phyloP scores from a whole-genome alignment of 92 coral and sea anemone species.

The Umimayanthus chanpuru region DNA sequence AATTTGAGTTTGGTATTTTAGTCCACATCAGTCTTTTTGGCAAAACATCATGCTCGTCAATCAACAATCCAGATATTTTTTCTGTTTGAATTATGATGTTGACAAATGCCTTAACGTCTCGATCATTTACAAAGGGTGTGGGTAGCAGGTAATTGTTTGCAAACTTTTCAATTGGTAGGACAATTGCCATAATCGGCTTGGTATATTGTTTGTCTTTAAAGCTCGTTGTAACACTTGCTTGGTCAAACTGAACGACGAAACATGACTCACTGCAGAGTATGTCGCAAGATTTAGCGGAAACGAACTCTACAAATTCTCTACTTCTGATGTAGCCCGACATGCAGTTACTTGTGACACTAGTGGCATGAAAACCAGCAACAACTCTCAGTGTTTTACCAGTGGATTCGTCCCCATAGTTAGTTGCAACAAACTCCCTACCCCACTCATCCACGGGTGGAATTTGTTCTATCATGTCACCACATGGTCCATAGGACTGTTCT shows the following conservation, averaged over 20 bases:
- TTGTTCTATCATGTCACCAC: constrained; percentile 83
- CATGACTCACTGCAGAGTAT: constrained; percentile 71
- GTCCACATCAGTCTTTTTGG: constrained; percentile 2
- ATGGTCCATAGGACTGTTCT: constrained; percentile 25
- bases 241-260: constrained; percentile 77
- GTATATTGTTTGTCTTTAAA: constrained; percentile 30
- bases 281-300: constrained; percentile 48
- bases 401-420: constrained; percentile 68
- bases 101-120: constrained; percentile 26
- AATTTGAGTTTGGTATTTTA: constrained; percentile 17
- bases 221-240: constrained; percentile 33
- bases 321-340: constrained; percentile 36
- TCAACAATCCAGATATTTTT: constrained; percentile 32
- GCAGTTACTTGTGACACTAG: constrained; percentile 52
- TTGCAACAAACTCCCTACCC: constrained; percentile 71
- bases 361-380: constrained; percentile 46
- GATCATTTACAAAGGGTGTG: constrained; percentile 45
- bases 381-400: constrained; percentile 56
- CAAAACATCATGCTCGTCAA: constrained; percentile 35
- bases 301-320: constrained; percentile 45
- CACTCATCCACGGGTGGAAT: constrained; percentile 63
- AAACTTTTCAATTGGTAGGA: constrained; percentile 69
- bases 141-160: constrained; percentile 67
- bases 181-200: constrained; percentile 74
- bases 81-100: constrained; percentile 44